Percentiles rank a stretch among this genome's conserved stretches.
These are phyloP conservation scores for Drosophila murphyi DNA, from an alignment of 1,140 invertebrate genomes.

Conservation along the genomic window DNA sequence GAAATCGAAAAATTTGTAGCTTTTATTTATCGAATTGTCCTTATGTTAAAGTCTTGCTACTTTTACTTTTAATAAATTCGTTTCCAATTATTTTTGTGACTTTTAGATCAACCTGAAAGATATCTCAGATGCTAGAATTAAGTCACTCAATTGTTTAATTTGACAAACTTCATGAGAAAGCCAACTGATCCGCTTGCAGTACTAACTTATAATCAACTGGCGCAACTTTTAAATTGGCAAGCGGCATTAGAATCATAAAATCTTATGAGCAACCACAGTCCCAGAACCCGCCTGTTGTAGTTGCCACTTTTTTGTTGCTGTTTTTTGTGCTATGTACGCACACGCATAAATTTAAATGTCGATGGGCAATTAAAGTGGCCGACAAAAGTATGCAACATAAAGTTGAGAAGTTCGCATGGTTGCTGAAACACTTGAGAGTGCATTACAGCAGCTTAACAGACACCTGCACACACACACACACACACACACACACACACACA, in stretches of 20 bases:
- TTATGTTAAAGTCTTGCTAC: background rate
- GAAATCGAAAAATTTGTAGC: too few relatives aligned
- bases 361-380: slow-evolving; percentile 75
- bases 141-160: background rate
- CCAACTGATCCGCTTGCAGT: background rate
- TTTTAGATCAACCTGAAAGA: background rate
- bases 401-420: slow-evolving; percentile 51
- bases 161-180: slow-evolving; percentile 6
- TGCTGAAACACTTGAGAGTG: slow-evolving; percentile 63
- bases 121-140: background rate
- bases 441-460: slow-evolving; percentile 64
- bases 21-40: too few relatives aligned
- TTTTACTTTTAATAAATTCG: too few relatives aligned
- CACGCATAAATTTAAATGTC: slow-evolving; percentile 71
- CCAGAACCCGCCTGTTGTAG: background rate
- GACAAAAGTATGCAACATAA: slow-evolving; percentile 75
- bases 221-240: slow-evolving; percentile 41
- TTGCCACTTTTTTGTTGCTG: slow-evolving; percentile 36
- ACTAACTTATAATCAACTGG: slow-evolving; percentile 28
- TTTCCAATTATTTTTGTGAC: too few relatives aligned
- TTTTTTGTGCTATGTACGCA: slow-evolving; percentile 5
- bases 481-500: slow-evolving; percentile 6
- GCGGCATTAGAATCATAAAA: slow-evolving; percentile 52
- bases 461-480: slow-evolving; percentile 12
- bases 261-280: slow-evolving; percentile 17